Percentiles rank a stretch among this genome's conserved stretches.
These are phyloP conservation scores for Silurus aristotelis DNA, from an alignment of 2,797 vertebrate genomes.

Conservation along the genomic window DNA sequence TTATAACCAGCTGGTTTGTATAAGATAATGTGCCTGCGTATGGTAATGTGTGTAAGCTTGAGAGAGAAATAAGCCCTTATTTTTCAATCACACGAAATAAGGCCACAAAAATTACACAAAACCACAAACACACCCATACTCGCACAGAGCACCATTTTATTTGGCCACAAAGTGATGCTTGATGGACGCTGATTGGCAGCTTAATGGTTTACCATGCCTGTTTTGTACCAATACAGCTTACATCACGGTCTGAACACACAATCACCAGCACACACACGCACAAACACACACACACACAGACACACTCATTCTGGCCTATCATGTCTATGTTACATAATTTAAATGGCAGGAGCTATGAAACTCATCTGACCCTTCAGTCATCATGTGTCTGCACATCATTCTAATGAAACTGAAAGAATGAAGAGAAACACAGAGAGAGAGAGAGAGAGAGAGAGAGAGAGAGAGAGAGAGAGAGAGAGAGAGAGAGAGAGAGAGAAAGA, in stretches of 20 bases:
- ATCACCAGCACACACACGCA: not conserved
- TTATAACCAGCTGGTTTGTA: slow-evolving; percentile 8
- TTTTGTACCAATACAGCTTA: slow-evolving; percentile 22
- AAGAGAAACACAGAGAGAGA: not conserved
- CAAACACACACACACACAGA: slow-evolving; percentile 30
- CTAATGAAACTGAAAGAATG: slow-evolving; percentile 1
- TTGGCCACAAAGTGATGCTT: slow-evolving; percentile 49
- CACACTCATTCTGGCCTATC: slow-evolving; percentile 44
- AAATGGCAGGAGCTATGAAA: slow-evolving; percentile 43
- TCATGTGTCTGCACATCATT: slow-evolving; percentile 29
- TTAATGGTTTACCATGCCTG: not conserved
- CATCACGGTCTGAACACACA: slow-evolving; percentile 32
- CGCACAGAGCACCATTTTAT: slow-evolving; percentile 8
- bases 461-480: not conserved
- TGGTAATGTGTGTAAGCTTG: not conserved
- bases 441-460: not conserved
- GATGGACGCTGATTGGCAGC: slow-evolving; percentile 27
- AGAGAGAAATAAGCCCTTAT: slow-evolving; percentile 6
- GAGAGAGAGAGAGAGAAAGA: not conserved
- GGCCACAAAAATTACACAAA: slow-evolving; percentile 24
- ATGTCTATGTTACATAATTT: slow-evolving; percentile 51
- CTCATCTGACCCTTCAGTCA: slow-evolving; percentile 42
- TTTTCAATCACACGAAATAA: slow-evolving; percentile 23
- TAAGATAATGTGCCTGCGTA: not conserved
- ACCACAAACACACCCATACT: slow-evolving; percentile 28